Evolutionary conservation across 2,888 invertebrate species (phyloP).

Genomic region (Zootermopsis nevadensis): DNA sequence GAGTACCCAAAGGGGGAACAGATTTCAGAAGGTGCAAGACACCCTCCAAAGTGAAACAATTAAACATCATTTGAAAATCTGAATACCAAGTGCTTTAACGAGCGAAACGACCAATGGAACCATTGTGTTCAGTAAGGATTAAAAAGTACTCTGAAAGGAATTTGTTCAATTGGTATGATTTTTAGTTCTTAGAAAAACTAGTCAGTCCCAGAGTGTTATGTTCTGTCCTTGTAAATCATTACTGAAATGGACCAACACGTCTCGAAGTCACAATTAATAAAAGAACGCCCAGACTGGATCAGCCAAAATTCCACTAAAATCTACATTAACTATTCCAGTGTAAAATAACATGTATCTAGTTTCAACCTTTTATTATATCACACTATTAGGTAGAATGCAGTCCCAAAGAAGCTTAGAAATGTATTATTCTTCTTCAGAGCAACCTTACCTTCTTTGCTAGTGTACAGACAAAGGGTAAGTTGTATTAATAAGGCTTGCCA

Average conservation of each 20-base stretch:
- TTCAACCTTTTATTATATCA: neutral
- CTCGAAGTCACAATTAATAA: neutral
- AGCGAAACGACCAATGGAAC: too few species aligned
- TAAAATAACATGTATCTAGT: neutral
- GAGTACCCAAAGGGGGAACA: too few species aligned
- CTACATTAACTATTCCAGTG: neutral
- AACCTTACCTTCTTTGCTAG: constrained; percentile 15
- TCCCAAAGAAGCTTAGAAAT: neutral
- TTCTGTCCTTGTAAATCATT: too few species aligned
- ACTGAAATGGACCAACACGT: neutral
- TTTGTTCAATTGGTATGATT: too few species aligned
- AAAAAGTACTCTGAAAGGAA: too few species aligned
- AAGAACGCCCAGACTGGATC: neutral
- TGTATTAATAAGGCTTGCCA: constrained; percentile 11
- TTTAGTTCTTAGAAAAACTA: too few species aligned
- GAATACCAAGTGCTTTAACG: too few species aligned
- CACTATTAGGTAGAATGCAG: neutral
- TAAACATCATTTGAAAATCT: too few species aligned
- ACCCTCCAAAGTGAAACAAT: too few species aligned
- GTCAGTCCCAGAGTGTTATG: too few species aligned
- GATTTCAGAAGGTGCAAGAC: too few species aligned
- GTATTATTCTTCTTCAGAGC: constrained; percentile 1
- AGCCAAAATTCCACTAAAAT: neutral
- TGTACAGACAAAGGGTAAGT: neutral
- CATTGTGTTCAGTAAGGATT: too few species aligned